A percentile compares a stretch with the other conserved stretches of the same genome.
Conservation (phyloP, 1,140 invertebrate genomes). For the Asbolus verrucosus region DNA sequence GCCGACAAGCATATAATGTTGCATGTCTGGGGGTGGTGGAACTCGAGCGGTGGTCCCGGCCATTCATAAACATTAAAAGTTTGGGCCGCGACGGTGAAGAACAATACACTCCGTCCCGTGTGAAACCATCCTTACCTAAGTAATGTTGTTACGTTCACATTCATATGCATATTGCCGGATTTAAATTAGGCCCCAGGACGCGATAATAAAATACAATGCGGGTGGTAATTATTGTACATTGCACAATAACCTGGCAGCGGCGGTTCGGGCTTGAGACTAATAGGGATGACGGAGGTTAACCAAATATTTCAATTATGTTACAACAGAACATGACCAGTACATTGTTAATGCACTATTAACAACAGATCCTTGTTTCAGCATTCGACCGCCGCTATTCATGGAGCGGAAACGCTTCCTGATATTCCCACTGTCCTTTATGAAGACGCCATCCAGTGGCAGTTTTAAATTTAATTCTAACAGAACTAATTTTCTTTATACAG, state of each 20-base stretch:
- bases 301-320: slow-evolving; percentile 48
- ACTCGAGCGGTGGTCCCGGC: no score
- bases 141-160: slow-evolving; percentile 41
- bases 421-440: no score
- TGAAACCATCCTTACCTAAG: slow-evolving; percentile 31
- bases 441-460: no score
- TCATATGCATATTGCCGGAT: slow-evolving; percentile 43
- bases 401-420: slow-evolving; percentile 2
- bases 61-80: slow-evolving; percentile 41
- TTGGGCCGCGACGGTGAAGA: slow-evolving; percentile 7
- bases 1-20: slow-evolving; percentile 11
- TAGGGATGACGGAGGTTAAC: slow-evolving; percentile 46
- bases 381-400: background rate
- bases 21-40: slow-evolving; percentile 23
- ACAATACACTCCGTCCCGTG: slow-evolving; percentile 27
- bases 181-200: slow-evolving; percentile 37
- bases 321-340: background rate
- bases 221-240: slow-evolving; percentile 40
- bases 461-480: no score
- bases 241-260: slow-evolving; percentile 41
- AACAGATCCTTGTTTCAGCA: no score
- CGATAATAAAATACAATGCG: slow-evolving; percentile 42
- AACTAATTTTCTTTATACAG: no score
- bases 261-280: slow-evolving; percentile 32
- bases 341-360: slow-evolving; percentile 6